Base-by-base conservation (phyloP, 2,113 vertebrate species). In the Reinhardtius hippoglossoides region DNA sequence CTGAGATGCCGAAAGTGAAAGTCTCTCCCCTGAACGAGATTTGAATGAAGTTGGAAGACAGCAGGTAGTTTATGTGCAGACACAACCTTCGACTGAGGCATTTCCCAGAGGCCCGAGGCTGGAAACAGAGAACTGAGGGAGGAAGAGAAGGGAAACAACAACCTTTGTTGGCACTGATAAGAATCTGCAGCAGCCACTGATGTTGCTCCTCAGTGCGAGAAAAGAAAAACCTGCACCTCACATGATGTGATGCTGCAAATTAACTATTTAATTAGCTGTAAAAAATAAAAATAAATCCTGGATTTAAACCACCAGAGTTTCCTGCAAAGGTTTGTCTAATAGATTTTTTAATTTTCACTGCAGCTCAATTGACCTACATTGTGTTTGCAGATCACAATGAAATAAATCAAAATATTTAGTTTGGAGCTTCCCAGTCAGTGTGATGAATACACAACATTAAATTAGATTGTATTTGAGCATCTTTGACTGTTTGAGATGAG, bases 71-170 rank as follows among this genome's bases (percentile, higher is more conserved):
- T 9, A 5, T 66, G 61, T 15, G 16, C 3, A 40, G 75, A 62
- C 27, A 6, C 12, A 20, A 15, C 24, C 54, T 55, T 31, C 23
- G 66, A 71, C 67, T 74, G 54, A 35, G 67, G 62, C 24, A 12
- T 67, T 55, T 76, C 50, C 21, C 27, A 26, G 6, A 66, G 71
- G 72, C 81, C 61, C 14, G 48, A 67, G 58, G 72, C 57, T 76
- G 23, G 10, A 15, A 6, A 21, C 80, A 57, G 54, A 70, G 48
- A 54, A 54, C 24, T 21, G 31, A 26, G 67, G n/a, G 12, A 21
- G 46, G 20, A 16, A 12, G 15, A 12, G 16, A 48, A 31, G 31
- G 7, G 12, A 23, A 1, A 23, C 9, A 44, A 76, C n/a, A n/a
- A 40, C 44, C 31, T 58, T 40, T 60, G 21, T 42, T 70, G 66